Base-by-base conservation (phyloP, 2,113 vertebrate species). In the Lamprotornis superbus region DNA sequence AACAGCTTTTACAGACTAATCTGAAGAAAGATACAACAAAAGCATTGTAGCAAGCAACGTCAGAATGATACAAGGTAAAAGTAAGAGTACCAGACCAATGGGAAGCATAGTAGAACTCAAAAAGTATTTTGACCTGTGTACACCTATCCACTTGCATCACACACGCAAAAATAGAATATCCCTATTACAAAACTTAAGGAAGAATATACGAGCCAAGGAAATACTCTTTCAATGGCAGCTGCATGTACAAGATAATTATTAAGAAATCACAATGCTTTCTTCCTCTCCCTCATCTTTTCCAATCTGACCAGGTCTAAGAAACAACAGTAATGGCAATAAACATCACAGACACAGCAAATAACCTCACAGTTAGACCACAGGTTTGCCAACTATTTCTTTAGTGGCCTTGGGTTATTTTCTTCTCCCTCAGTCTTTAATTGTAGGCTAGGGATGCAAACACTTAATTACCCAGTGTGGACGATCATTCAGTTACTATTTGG, bases 401-500 rank as follows among this genome's bases (percentile, higher is more conserved):
- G 10, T 80, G 28, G 52, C 31, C 24, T 10, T 27, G 11, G 7
- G 19, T 39, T 83, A 52, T 56, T 46, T 44, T 80, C 47, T 78
- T 44, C 9, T 83, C 35, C 33, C 2, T 57, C 37, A 40, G 15
- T 50, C 20, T 87, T 82, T 55, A 75, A 12, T 8, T 50, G 17
- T 35, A 83, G 17, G 8, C n/a, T 56, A 27, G 37, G 7, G 15
- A n/a, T 11, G 5, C 31, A 75, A 70, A 78, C 10, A 35, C 9
- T 80, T 71, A 5, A 46, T 37, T 10, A 46, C 8, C 4, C 11
- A 2, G 1, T 0, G 6, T 10, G 21, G 16, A 79, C 1, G 1
- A 20, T 9, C 47, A 33, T 40, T 78, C 42, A 39, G 19, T 31
- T 46, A 52, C 19, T 39, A 7, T 39, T 40, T 57, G 15, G 23